Base-by-base conservation (phyloP, 2,888 invertebrate species). In the Biston betularia region DNA sequence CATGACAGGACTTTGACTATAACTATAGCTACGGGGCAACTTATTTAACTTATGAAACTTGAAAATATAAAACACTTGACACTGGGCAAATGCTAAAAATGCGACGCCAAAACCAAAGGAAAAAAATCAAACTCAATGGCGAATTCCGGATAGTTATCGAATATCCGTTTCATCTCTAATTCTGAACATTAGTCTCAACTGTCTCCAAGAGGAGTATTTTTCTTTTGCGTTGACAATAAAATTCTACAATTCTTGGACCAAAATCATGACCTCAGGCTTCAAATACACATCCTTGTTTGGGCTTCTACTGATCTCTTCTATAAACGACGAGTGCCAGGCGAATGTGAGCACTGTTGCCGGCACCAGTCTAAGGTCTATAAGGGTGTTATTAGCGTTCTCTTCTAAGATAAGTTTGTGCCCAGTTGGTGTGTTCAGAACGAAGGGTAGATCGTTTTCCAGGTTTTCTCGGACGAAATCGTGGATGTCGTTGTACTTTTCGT, bases 301-400 rank as follows among this genome's bases (percentile, higher is more conserved):
- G 14, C 94, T 93, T 57, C 90, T 92, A 46, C 85, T 87, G 9
- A 94, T 92, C 61, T 95, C 90, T 12, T 95, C 94, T 0, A 87
- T 84, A 0, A 95, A 88, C 0, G 92, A 92, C 0, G 90, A 79
- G 77, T 96, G 95, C 95, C 96, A 96, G 44, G 95, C 94, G 88
- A 98, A 98, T 68, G 95, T 96, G 60, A 99, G 92, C 78, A 98
- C 94, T 49, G 96, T 95, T 5, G 98, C 97, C 48, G 98, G 98
- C 75, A 97, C 97, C 70, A 99, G 92, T 76, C 96, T 94, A 57
- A 97, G 94, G 80, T 98, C 97, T 0, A 96, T 95, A 79, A 99
- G 94, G 50, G 96, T 96, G 78, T 95, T 96, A 48, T 96, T 96
- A 46, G 95, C 94, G 74, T 97, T 96, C 33, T 94, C 94, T 6